A percentile compares a stretch with the other conserved stretches of the same genome.
Conservation (phyloP, 37 sponge, comb jelly and placozoan species). For the Spongilla lacustris region DNA sequence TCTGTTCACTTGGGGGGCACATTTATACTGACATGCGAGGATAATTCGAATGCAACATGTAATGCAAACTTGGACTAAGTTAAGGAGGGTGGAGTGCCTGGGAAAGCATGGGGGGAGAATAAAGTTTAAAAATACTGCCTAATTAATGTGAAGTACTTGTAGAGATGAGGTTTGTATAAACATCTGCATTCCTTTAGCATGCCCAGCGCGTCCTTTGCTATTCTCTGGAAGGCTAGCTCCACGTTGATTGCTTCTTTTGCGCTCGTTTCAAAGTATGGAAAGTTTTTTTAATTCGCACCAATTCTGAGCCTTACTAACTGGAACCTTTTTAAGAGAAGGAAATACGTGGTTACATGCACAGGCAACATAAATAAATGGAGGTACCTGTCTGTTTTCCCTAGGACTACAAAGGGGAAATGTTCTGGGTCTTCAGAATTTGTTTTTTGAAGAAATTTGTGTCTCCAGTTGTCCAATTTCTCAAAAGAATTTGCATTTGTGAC, state of each 20-base stretch:
- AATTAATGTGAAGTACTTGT: too few species aligned
- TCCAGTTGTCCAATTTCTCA: slow-evolving; percentile 97
- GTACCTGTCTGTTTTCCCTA: slow-evolving; percentile 96
- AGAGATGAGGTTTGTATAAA: too few species aligned
- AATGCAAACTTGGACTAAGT: too few species aligned
- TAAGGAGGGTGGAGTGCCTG: too few species aligned
- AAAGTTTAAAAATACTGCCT: too few species aligned
- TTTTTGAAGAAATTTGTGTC: slow-evolving; percentile 98
- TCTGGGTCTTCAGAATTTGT: slow-evolving; percentile 97
- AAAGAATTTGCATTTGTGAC: slow-evolving; percentile 97
- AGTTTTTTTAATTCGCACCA: slow-evolving; percentile 98
- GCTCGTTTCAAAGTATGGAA: slow-evolving; percentile 98
- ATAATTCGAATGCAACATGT: too few species aligned
- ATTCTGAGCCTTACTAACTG: slow-evolving; percentile 81
- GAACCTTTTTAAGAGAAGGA: slow-evolving; percentile 61
- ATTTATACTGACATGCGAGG: too few species aligned
- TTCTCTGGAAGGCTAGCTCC: slow-evolving; percentile 95
- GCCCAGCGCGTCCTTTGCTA: slow-evolving; percentile 90
- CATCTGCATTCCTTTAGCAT: too few species aligned
- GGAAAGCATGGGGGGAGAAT: too few species aligned
- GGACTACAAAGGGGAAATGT: slow-evolving; percentile 98
- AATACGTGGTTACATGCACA: background rate
- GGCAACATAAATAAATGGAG: background rate
- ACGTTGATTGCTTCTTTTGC: slow-evolving; percentile 99
- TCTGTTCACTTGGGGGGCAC: too few species aligned